phyloP scores from a whole-genome alignment of 2,113 vertebrate species.

The Phyllostomus discolor region DNA sequence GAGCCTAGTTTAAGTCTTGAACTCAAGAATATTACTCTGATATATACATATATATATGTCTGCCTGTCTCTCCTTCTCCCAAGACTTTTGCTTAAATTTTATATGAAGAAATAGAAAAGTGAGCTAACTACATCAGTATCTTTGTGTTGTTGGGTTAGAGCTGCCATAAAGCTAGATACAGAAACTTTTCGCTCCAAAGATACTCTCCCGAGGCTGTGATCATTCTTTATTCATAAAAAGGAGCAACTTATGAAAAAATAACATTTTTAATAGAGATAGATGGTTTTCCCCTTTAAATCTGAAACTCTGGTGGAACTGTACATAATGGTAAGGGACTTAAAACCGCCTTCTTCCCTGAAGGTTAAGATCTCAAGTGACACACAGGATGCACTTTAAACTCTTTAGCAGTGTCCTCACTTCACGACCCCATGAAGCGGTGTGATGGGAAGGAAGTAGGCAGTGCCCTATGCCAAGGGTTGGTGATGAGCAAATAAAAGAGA shows the following conservation, averaged over 20 bases:
- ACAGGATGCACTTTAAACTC: not conserved
- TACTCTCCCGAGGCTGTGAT: not conserved
- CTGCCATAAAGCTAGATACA: not conserved
- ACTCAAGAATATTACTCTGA: not conserved
- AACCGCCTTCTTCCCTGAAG: not conserved
- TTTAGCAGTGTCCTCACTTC: not conserved
- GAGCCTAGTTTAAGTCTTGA: not conserved
- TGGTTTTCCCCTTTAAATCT: not conserved
- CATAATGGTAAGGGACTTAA: not conserved
- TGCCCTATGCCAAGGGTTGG: fast-evolving
- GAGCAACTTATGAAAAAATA: not conserved
- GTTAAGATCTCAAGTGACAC: not conserved
- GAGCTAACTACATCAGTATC: not conserved
- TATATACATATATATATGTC: not conserved
- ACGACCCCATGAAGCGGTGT: not conserved
- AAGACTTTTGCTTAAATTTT: not conserved
- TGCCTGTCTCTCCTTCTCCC: not conserved
- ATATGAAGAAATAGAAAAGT: not conserved
- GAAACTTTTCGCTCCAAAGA: not conserved
- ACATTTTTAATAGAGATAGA: not conserved
- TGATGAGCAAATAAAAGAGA: not conserved
- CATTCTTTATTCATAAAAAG: not conserved
- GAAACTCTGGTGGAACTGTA: not conserved
- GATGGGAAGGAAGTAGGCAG: not conserved
- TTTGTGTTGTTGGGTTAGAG: not conserved